phyloP scores from a whole-genome alignment of 2,888 invertebrate genomes.

The Esperia sulphurella region DNA sequence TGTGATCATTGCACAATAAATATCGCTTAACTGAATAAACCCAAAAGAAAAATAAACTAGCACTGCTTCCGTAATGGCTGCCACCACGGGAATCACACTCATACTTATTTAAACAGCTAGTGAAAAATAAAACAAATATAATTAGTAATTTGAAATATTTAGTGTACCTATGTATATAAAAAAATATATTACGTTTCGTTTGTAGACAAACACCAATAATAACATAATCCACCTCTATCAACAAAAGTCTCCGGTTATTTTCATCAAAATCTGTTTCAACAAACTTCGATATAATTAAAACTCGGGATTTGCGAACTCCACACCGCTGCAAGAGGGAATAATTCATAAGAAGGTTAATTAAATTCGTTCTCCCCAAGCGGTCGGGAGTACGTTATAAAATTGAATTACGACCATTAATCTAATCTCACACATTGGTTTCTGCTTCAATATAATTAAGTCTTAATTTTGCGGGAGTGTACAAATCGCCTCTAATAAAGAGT shows the following conservation, averaged over 20 bases:
- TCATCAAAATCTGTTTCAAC: conserved; percentile 29
- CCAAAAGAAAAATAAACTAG: no score
- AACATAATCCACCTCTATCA: conserved; percentile 21
- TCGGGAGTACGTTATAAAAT: conserved; percentile 36
- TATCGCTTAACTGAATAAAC: no score
- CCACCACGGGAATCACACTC: no score
- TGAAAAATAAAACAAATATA: no score
- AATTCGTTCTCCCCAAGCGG: conserved; percentile 35
- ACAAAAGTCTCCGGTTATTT: conserved; percentile 31
- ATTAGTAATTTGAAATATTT: no score
- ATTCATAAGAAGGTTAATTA: conserved; percentile 59
- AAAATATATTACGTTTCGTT: neutral
- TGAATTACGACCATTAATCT: conserved; percentile 37
- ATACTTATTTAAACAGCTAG: no score
- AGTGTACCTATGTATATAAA: no score
- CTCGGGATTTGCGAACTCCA: conserved; percentile 44
- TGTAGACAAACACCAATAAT: conserved; percentile 9
- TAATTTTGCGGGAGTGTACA: conserved; percentile 3
- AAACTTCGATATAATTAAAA: conserved; percentile 52
- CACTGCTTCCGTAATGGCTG: no score
- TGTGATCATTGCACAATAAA: no score
- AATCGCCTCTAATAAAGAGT: conserved; percentile 10
- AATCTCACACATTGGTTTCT: conserved; percentile 23
- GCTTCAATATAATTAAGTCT: conserved; percentile 7
- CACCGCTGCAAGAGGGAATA: conserved; percentile 43